Conservation (phyloP, 2,797 vertebrate species). For the Chromis chromis region DNA sequence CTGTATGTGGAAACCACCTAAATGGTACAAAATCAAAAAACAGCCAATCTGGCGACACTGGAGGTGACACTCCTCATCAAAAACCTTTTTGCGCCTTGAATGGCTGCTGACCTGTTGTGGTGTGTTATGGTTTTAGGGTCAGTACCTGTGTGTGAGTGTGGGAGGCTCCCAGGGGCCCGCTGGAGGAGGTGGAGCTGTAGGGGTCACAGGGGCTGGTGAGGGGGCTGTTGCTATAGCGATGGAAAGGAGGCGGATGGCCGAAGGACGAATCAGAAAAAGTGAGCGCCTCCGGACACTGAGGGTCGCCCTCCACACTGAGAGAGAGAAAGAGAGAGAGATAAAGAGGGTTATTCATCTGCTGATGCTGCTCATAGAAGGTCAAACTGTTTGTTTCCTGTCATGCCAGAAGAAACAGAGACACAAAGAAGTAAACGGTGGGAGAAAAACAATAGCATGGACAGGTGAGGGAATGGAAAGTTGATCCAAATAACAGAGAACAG, state of each 20-base stretch:
- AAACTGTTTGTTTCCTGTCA: not conserved
- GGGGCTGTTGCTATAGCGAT: conserved; percentile 76
- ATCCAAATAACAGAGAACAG: too few relatives aligned
- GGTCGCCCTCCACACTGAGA: conserved; percentile 89
- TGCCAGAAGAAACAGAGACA: not conserved
- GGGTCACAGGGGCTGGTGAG: conserved; percentile 77
- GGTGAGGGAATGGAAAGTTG: not conserved
- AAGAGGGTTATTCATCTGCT: not conserved
- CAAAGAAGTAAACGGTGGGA: not conserved
- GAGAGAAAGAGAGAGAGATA: conserved; percentile 10
- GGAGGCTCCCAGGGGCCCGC: conserved; percentile 79
- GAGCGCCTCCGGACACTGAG: conserved; percentile 87
- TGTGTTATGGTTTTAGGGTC: not conserved
- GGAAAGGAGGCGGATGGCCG: conserved; percentile 84
- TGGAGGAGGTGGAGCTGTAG: conserved; percentile 73
- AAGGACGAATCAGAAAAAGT: conserved; percentile 87
- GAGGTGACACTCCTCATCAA: too few relatives aligned
- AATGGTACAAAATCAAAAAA: not conserved
- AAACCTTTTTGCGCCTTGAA: not conserved
- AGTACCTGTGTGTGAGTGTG: conserved; percentile 70
- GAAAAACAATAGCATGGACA: too few relatives aligned
- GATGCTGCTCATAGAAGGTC: not conserved
- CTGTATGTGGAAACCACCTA: too few relatives aligned
- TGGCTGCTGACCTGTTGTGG: not conserved
- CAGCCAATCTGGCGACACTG: not conserved